phyloP scores from a whole-genome alignment of 1,140 invertebrate genomes.

The Anagrus nilaparvatae region DNA sequence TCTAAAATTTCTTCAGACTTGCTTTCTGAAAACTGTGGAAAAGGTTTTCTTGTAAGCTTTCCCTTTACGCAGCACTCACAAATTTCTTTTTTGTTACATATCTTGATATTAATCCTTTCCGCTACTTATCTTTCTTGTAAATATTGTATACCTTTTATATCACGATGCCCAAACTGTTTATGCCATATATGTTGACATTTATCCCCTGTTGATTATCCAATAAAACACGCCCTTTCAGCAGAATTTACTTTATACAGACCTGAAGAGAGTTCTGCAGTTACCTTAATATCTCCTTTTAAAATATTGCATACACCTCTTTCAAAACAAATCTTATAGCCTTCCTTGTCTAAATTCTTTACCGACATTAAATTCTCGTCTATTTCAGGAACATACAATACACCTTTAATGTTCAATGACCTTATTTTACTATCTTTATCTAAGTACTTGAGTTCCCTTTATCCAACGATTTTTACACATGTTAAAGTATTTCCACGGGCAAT shows the following conservation, averaged over 20 bases:
- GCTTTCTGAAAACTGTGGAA: conserved; percentile 10
- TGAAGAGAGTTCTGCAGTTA: background rate
- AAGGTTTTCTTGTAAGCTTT: conserved; percentile 16
- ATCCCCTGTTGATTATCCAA: background rate
- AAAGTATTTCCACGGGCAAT: background rate
- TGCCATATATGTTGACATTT: conserved; percentile 13
- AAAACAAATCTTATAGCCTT: conserved; percentile 21
- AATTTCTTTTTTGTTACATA: background rate
- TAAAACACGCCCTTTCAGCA: background rate
- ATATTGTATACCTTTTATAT: conserved; percentile 4
- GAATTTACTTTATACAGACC: conserved; percentile 6
- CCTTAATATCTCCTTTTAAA: conserved; percentile 1
- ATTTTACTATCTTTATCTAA: background rate
- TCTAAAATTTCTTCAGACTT: background rate
- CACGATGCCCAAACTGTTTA: conserved; percentile 9
- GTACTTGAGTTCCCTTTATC: conserved; percentile 1
- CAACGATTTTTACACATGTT: background rate
- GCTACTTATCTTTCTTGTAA: conserved; percentile 3
- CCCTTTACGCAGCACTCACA: conserved; percentile 22
- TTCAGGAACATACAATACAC: conserved; percentile 25
- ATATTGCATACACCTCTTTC: conserved; percentile 1
- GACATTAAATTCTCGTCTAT: conserved; percentile 25
- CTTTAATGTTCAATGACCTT: conserved; percentile 11
- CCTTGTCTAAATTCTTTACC: conserved; percentile 25
- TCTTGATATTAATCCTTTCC: background rate